Conservation (phyloP, 1,140 invertebrate genomes). For the Radopholus similis region DNA sequence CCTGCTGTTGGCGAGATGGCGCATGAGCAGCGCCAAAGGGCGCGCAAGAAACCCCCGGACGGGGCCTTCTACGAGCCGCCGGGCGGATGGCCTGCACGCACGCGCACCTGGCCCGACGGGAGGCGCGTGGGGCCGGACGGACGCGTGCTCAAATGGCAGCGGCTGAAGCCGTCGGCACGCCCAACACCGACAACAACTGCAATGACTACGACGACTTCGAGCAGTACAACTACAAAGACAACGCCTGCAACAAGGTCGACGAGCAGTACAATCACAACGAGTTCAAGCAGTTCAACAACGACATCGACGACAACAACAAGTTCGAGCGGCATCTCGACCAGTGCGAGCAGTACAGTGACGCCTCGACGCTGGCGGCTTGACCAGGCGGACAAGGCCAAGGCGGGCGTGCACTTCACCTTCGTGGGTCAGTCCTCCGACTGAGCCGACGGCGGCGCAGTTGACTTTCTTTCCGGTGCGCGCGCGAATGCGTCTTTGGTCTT, state of each 20-base stretch:
- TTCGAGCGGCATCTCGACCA: too few species aligned
- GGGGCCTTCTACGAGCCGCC: not conserved
- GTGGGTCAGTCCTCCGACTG: not conserved
- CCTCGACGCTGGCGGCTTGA: not conserved
- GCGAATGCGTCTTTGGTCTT: not conserved
- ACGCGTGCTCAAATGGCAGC: conserved; percentile 6
- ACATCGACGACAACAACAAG: conserved; percentile 1
- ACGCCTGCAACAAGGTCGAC: not conserved
- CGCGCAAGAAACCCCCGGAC: not conserved
- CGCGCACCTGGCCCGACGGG: conserved; percentile 8
- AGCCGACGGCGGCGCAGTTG: not conserved
- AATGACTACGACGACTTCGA: not conserved
- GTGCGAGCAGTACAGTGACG: not conserved
- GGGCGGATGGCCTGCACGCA: conserved; percentile 11
- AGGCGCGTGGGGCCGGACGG: conserved; percentile 8
- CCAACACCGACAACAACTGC: not conserved
- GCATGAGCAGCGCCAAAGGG: not conserved
- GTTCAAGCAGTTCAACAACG: not conserved
- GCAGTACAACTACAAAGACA: not conserved
- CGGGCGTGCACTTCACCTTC: conserved; percentile 18
- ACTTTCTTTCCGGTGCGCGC: conserved; percentile 4
- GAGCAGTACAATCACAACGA: not conserved
- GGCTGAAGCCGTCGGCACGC: not conserved
- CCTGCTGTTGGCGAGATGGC: not conserved
- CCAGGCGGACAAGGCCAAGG: not conserved